Conservation (phyloP, 1,140 invertebrate species). For the Zaprionus davidi region DNA sequence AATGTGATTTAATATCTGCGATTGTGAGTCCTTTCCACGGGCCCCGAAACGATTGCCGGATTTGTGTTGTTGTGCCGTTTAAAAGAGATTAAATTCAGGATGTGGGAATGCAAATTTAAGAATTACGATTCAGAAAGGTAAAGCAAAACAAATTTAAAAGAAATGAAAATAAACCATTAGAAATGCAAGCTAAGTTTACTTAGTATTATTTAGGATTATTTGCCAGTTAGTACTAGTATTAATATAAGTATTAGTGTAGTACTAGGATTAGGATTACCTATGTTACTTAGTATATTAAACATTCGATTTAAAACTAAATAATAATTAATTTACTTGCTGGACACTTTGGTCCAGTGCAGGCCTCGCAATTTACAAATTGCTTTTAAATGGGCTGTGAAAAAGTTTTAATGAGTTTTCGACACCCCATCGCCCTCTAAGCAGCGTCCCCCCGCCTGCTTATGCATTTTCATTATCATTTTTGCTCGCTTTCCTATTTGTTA, state of each 20-base stretch:
- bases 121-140: neutral
- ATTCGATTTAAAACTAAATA: conserved; percentile 37
- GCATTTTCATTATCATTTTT: conserved; percentile 78
- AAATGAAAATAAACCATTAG: neutral
- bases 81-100: conserved; percentile 27
- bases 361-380: conserved; percentile 81
- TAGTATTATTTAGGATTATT: neutral
- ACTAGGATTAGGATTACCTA: no score
- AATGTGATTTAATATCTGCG: conserved; percentile 84
- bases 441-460: conserved; percentile 50
- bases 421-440: conserved; percentile 35
- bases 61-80: conserved; percentile 29
- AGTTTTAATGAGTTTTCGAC: conserved; percentile 83
- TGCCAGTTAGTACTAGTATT: neutral
- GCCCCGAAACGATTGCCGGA: conserved; percentile 58
- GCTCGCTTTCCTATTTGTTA: conserved; percentile 64
- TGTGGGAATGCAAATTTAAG: conserved; percentile 3
- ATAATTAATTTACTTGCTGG: conserved; percentile 62
- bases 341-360: conserved; percentile 46
- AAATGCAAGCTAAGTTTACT: neutral
- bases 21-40: conserved; percentile 62
- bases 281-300: neutral
- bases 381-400: conserved; percentile 83
- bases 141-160: neutral
- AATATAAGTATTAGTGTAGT: neutral